phyloP scores from a whole-genome alignment of 2,113 vertebrate genomes.

The Takifugu bimaculatus region DNA sequence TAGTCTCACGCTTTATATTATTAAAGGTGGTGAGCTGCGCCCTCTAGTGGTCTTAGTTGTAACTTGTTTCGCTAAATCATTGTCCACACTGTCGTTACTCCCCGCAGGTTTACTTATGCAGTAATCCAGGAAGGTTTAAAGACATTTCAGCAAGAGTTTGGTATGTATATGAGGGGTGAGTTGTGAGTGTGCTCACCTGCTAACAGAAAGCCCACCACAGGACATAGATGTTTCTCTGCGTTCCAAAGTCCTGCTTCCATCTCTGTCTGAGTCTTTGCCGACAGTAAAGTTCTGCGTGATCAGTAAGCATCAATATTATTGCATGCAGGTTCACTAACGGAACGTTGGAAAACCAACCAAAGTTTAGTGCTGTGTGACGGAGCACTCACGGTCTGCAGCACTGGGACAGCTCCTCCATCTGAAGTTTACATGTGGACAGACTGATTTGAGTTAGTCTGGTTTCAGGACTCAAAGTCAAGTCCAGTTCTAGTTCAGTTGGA shows the following conservation, averaged over 20 bases:
- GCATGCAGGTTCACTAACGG: not conserved
- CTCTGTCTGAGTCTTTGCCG: constrained; percentile 31
- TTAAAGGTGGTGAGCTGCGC: no score
- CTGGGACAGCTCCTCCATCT: constrained; percentile 43
- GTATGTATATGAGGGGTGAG: not conserved
- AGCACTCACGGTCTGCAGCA: constrained; percentile 44
- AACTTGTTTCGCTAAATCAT: no score
- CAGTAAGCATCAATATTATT: not conserved
- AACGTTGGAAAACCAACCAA: not conserved
- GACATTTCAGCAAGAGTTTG: no score
- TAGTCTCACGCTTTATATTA: no score
- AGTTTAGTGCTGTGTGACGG: no score
- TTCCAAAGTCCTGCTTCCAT: constrained; percentile 62
- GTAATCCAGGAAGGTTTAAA: no score
- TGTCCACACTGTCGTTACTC: no score
- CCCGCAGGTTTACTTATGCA: no score
- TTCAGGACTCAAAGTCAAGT: constrained; percentile 42
- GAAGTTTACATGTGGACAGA: constrained; percentile 35
- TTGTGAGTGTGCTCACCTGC: constrained; percentile 57
- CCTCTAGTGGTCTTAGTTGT: no score
- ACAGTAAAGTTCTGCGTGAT: constrained; percentile 57
- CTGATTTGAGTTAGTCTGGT: constrained; percentile 6
- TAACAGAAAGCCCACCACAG: constrained; percentile 55
- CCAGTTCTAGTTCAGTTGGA: constrained; percentile 64
- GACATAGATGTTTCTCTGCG: constrained; percentile 68